Evolutionary conservation across 2,113 vertebrate genomes (phyloP).

Genomic region (Catagonus wagneri): DNA sequence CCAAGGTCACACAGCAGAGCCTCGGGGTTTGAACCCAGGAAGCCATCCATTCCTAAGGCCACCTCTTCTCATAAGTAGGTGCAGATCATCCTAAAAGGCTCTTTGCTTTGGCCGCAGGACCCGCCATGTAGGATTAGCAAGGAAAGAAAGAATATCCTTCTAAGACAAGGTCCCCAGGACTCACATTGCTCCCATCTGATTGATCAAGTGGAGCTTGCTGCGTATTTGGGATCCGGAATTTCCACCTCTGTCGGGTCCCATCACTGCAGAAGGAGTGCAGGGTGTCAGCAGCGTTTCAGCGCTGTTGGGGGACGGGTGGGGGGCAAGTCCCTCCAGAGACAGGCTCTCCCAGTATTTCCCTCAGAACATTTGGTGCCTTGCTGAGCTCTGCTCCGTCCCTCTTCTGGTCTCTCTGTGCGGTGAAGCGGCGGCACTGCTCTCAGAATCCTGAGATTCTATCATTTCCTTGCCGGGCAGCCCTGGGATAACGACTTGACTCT

Average conservation of each 20-base stretch:
- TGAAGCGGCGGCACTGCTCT: not conserved
- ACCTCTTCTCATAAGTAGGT: not conserved
- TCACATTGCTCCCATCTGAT: not conserved
- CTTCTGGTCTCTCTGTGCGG: not conserved
- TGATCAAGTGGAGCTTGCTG: not conserved
- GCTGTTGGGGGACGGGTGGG: not conserved
- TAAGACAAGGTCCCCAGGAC: not conserved
- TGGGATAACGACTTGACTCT: not conserved
- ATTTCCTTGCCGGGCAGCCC: not conserved
- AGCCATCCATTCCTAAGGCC: not conserved
- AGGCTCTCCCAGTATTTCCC: not conserved
- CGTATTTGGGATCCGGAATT: not conserved
- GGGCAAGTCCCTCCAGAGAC: not conserved
- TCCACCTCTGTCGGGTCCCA: not conserved
- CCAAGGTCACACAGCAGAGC: conserved; percentile 59
- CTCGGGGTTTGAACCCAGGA: not conserved
- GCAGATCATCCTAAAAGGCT: not conserved
- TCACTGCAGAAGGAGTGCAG: not conserved
- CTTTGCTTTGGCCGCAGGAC: not conserved
- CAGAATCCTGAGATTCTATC: not conserved
- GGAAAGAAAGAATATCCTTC: not conserved
- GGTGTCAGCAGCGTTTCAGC: conserved; percentile 20
- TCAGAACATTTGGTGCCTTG: not conserved
- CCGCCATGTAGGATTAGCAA: not conserved
- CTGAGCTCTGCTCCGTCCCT: not conserved